Evolutionary conservation across 2,888 invertebrate genomes (phyloP), one percentile per base, ranked within the genome.

Genomic region (Lordiphosa andalusiaca): DNA sequence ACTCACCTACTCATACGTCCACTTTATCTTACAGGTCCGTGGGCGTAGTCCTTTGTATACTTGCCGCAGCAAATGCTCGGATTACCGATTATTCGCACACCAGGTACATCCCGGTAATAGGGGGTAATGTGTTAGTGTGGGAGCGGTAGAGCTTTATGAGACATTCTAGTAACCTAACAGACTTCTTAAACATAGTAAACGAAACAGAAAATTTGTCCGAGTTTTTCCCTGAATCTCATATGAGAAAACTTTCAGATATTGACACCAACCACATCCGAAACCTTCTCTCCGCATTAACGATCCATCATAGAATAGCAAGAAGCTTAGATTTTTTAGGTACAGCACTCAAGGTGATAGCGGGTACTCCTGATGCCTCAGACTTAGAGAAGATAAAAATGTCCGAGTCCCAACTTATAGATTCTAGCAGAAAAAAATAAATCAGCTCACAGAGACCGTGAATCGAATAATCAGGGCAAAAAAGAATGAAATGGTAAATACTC

Each of bases 381-480:
- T 25, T 42, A 6, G 42, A 42, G 6, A 30, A 30, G 12, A 42
- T 42, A 7, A 25, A 9, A 13, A 30, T 13, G 42, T 12, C 25
- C 25, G 30, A 42, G 3, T 12, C n/a, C 6, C 23, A 30, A 13
- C 21, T 42, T 6, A 42, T 42, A 6, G 42, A 42, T 19, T 37
- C 52, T 25, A 36, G 21, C 52, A 52, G 21, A 25, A 36, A 37
- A 21, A 42, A 16, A 42, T 52, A 10, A 52, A 52, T 41, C 10
- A 7, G 12, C 51, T 52, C 4, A 41, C 51, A 1, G 51, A 52
- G 1, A 52, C 35, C n/a, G n/a, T 10, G 36, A 52, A 41, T 33
- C 30, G 36, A 25, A 23, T 52, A 42, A 42, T 25, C 1, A 25
- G 23, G 10, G 25, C 23, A 42, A 42, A 25, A 9, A 7, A 19